These are phyloP conservation scores for Todiramphus saurophagus DNA, from an alignment of 2,113 vertebrate genomes.

Conservation along the genomic window DNA sequence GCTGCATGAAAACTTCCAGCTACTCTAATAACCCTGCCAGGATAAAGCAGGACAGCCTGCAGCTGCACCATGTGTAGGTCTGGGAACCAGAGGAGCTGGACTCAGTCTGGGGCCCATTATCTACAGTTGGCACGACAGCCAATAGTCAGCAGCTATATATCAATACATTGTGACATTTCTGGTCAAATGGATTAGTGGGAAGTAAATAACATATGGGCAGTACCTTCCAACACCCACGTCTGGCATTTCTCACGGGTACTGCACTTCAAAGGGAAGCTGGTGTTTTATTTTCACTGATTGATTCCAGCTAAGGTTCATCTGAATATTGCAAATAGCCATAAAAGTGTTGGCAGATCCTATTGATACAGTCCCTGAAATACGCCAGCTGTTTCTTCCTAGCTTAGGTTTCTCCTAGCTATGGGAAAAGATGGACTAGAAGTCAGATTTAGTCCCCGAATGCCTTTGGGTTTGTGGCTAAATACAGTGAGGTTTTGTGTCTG, in stretches of 20 bases:
- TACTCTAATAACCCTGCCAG: background rate
- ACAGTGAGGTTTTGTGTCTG: background rate
- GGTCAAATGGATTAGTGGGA: background rate
- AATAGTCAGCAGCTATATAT: conserved; percentile 2
- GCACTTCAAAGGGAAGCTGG: background rate
- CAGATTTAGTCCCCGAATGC: background rate
- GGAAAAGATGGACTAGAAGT: background rate
- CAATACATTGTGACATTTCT: background rate
- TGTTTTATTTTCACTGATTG: conserved; percentile 2
- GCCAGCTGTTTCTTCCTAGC: conserved; percentile 13
- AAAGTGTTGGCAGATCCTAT: conserved; percentile 14
- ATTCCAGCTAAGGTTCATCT: background rate
- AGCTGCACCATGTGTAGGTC: background rate
- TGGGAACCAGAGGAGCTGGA: background rate
- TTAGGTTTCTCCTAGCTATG: conserved; percentile 18
- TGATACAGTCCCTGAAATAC: conserved; percentile 3
- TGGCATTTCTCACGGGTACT: conserved; percentile 26
- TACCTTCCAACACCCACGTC: conserved; percentile 16
- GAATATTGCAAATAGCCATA: conserved; percentile 2
- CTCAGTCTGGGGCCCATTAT: background rate
- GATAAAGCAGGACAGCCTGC: background rate
- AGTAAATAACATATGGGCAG: background rate
- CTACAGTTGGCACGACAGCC: background rate
- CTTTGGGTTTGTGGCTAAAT: conserved; percentile 25
- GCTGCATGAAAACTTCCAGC: background rate